Evolutionary conservation across 2,888 invertebrate species (phyloP), one percentile per base, ranked within the genome.

Genomic region (Pristionchus maxplancki): DNA sequence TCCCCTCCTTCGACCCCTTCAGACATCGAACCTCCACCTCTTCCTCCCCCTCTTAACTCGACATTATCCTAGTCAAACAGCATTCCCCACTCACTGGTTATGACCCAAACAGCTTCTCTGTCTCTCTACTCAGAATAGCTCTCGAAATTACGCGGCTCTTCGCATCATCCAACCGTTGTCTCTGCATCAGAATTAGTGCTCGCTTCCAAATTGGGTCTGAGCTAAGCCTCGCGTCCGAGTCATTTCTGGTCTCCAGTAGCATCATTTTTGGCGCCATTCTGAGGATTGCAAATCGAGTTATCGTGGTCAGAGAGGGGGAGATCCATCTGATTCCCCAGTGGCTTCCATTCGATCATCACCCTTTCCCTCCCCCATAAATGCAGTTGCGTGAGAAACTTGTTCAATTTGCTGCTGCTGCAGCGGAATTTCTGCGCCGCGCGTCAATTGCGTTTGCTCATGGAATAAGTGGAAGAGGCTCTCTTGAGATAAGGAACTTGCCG

Each of bases 371-470:
- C 58, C 20, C 67, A 67, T 9, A 31, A 40, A 64, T 37, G 37
- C 17, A n/a, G 37, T 71, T 11, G 34, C 17, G 71, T 37, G 71
- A 15, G 71, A 71, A 24, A 31, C 71, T 71, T 31, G 64, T 31
- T n/a, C 37, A 34, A 37, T 37, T 37, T 71, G 37, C 37, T 34
- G 3, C 37, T 34, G 3, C 58, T 58, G 58, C 58, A 58, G 58
- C 58, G n/a, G 24, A 58, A 58, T 58, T 58, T 58, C 58, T 24
- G 17, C 6, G 58, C 58, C 58, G 58, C 50, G 50, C 34, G 71
- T 37, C 71, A 34, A 71, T 71, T 71, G 37, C 71, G 37, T 71
- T 71, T 71, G 37, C 71, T 24, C 71, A 71, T 67, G 58, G 9
- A 6, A 58, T 58, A 58, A 58, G 58, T 58, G 58, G 58, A 58